phyloP scores from a whole-genome alignment of 2,113 vertebrate genomes.

The Leucoraja erinaceus region DNA sequence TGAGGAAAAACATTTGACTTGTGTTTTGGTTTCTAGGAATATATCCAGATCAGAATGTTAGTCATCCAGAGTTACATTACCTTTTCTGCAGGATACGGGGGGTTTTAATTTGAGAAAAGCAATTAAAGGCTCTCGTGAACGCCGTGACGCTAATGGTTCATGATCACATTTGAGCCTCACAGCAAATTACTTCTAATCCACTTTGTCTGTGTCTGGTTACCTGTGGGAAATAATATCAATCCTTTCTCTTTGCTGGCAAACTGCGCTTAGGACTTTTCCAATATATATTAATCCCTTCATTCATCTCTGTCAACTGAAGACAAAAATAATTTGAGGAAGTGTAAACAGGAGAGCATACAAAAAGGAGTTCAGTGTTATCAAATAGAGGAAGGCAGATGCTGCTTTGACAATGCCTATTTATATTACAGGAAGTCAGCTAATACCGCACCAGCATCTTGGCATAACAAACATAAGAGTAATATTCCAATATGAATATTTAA shows the following conservation, averaged over 20 bases:
- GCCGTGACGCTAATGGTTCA: slow-evolving; percentile 79
- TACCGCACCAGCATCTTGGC: slow-evolving; percentile 60
- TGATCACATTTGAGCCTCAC: slow-evolving; percentile 84
- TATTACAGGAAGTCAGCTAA: slow-evolving; percentile 66
- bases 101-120: slow-evolving; percentile 70
- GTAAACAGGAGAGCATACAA: slow-evolving; percentile 75
- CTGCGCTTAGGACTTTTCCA: slow-evolving; percentile 74
- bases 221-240: slow-evolving; percentile 95
- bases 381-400: slow-evolving; percentile 78
- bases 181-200: slow-evolving; percentile 98
- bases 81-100: slow-evolving; percentile 22
- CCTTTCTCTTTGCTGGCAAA: slow-evolving; percentile 59
- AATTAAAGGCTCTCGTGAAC: slow-evolving; percentile 75
- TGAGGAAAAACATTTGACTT: slow-evolving; percentile 16
- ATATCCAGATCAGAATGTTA: slow-evolving; percentile 27
- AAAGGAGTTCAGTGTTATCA: slow-evolving; percentile 68
- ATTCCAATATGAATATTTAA: slow-evolving; percentile 38
- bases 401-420: slow-evolving; percentile 60
- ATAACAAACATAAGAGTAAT: slow-evolving; percentile 56
- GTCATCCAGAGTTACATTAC: slow-evolving; percentile 26
- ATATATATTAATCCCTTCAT: slow-evolving; percentile 98
- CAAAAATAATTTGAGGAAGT: slow-evolving; percentile 83
- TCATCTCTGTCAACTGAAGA: slow-evolving; percentile 96
- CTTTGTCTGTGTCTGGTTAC: slow-evolving; percentile 79
- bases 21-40: slow-evolving; percentile 22